Conservation (phyloP, 2,888 invertebrate species). For the Chydorus sphaericus region DNA sequence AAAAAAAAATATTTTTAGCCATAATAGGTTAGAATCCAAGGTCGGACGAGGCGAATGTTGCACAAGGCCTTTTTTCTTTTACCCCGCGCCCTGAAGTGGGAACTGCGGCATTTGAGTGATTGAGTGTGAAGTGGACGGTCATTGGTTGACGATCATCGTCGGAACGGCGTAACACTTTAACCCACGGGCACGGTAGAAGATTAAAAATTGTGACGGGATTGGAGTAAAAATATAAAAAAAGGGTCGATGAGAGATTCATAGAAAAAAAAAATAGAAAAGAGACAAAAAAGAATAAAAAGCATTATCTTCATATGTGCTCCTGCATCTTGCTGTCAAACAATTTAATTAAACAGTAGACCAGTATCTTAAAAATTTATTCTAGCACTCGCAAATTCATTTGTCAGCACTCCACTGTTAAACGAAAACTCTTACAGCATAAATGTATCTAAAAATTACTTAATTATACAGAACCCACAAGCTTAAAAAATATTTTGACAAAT, state of each 20-base stretch:
- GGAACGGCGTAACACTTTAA: conserved; percentile 4
- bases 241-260: conserved; percentile 2
- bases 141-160: conserved; percentile 6
- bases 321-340: neutral
- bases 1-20: no score
- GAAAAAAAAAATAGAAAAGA: conserved; percentile 8
- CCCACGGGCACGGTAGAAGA: conserved; percentile 4
- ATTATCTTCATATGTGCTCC: conserved; percentile 2
- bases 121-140: conserved; percentile 5
- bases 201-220: neutral
- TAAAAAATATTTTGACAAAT: no score
- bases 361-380: no score
- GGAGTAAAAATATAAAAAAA: conserved; percentile 9
- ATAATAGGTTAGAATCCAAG: no score
- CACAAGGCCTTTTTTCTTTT: conserved; percentile 5
- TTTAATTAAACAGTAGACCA: no score
- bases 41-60: neutral
- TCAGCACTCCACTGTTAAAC: no score
- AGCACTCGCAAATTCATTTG: no score
- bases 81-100: conserved; percentile 6
- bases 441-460: no score
- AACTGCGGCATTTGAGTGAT: conserved; percentile 3
- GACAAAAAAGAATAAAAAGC: conserved; percentile 10
- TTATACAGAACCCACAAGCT: no score
- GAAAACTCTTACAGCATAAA: no score